Conservation (phyloP, 1,140 invertebrate genomes). For the Pseudomyrmex gracilis region DNA sequence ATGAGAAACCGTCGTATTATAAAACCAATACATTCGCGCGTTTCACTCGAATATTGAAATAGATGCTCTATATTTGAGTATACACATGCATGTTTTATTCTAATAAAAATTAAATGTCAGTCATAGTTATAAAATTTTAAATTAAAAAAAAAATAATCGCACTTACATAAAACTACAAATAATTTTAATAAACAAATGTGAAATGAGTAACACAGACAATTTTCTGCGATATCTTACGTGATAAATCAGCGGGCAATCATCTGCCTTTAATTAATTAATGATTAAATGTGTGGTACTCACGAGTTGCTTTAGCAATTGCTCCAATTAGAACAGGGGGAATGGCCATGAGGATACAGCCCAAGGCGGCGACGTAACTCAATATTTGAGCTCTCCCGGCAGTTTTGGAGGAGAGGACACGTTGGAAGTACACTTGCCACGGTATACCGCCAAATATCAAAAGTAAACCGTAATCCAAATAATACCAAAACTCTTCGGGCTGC, state of each 20-base stretch:
- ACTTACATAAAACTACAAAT: neutral
- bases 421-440: slow-evolving; percentile 99
- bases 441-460: slow-evolving; percentile 98
- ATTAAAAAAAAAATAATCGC: neutral
- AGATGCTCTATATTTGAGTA: neutral
- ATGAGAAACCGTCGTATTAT: neutral
- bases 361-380: slow-evolving; percentile 97
- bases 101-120: neutral
- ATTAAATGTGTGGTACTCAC: slow-evolving; percentile 86
- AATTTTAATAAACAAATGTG: neutral
- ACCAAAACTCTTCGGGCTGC: slow-evolving; percentile 90
- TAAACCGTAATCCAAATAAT: slow-evolving; percentile 96
- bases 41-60: neutral
- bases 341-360: slow-evolving; percentile 98
- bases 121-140: neutral
- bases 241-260: neutral
- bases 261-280: slow-evolving; percentile 17
- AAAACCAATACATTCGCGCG: neutral
- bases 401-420: slow-evolving; percentile 98
- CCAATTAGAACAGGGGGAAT: slow-evolving; percentile 98
- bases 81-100: neutral
- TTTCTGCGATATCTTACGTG: neutral
- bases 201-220: neutral
- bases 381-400: slow-evolving; percentile 96
- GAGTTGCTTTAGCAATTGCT: slow-evolving; percentile 97